Percentiles rank a stretch among this genome's conserved stretches.
Conservation (phyloP, 2,113 vertebrate genomes). For the Megalops atlanticus region DNA sequence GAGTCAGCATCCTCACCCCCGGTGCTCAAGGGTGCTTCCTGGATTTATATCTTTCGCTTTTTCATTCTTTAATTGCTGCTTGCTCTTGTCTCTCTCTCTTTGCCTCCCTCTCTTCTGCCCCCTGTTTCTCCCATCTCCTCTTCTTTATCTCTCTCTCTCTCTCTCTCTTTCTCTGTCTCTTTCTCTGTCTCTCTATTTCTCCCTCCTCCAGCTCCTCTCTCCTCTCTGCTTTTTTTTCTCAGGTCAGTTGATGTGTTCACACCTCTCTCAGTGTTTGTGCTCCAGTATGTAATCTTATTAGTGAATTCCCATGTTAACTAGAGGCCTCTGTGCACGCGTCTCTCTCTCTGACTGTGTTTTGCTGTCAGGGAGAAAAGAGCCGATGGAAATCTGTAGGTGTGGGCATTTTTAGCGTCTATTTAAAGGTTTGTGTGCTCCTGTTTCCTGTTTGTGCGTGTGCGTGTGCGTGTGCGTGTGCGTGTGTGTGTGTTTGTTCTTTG, state of each 20-base stretch:
- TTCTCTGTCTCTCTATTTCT: neutral
- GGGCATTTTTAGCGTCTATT: too few relatives aligned
- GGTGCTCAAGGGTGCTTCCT: neutral
- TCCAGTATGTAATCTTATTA: neutral
- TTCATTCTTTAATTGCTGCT: neutral
- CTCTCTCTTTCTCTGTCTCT: neutral
- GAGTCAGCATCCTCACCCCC: neutral
- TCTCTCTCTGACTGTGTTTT: neutral
- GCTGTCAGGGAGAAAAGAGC: neutral
- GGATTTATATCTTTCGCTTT: neutral
- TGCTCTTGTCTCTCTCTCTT: slow-evolving; percentile 1
- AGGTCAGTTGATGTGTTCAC: neutral
- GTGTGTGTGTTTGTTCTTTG: neutral
- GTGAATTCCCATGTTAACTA: neutral
- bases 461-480: neutral
- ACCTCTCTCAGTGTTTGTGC: slow-evolving; percentile 1
- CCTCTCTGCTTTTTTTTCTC: too few relatives aligned
- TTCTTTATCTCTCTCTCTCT: neutral
- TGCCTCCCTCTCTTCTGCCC: neutral
- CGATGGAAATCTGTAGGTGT: neutral
- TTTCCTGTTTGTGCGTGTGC: neutral
- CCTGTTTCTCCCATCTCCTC: too few relatives aligned
- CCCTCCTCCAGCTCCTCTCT: neutral
- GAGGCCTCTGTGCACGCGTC: neutral
- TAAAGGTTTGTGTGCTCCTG: neutral